These are phyloP conservation scores for Candidula unifasciata DNA, from an alignment of 2,888 invertebrate genomes.

Conservation along the genomic window DNA sequence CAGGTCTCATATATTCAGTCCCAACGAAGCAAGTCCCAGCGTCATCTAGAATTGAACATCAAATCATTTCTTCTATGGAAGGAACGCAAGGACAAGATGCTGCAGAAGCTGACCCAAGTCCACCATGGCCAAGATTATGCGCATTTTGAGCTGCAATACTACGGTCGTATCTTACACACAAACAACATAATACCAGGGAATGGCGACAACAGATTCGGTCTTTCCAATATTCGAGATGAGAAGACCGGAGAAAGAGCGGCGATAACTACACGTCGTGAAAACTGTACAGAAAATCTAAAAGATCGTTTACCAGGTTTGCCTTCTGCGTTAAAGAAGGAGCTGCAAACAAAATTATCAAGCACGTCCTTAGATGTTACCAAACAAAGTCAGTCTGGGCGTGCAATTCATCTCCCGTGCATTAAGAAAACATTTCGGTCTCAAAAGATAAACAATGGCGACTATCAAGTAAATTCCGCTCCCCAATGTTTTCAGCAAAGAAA, in stretches of 20 bases:
- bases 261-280: background rate
- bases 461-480: background rate
- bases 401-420: background rate
- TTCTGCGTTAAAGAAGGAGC: background rate
- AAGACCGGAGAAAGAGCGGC: background rate
- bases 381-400: no score
- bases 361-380: background rate
- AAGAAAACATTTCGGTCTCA: background rate
- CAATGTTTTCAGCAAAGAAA: background rate
- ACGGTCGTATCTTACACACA: background rate
- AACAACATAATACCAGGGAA: background rate
- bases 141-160: slow-evolving; percentile 32
- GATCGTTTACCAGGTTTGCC: background rate
- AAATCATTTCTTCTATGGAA: slow-evolving; percentile 58
- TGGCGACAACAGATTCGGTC: background rate
- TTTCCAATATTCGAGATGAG: background rate
- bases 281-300: background rate
- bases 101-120: slow-evolving; percentile 45
- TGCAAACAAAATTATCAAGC: background rate
- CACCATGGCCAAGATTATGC: slow-evolving; percentile 37
- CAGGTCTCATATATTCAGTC: slow-evolving; percentile 64
- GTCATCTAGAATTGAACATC: slow-evolving; percentile 64
- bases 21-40: slow-evolving; percentile 61
- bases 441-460: background rate
- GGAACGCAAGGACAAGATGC: slow-evolving; percentile 52